A percentile compares a stretch with the other conserved stretches of the same genome.
Conservation (phyloP, 2,113 vertebrate genomes). For the Lepidothrix coronata region DNA sequence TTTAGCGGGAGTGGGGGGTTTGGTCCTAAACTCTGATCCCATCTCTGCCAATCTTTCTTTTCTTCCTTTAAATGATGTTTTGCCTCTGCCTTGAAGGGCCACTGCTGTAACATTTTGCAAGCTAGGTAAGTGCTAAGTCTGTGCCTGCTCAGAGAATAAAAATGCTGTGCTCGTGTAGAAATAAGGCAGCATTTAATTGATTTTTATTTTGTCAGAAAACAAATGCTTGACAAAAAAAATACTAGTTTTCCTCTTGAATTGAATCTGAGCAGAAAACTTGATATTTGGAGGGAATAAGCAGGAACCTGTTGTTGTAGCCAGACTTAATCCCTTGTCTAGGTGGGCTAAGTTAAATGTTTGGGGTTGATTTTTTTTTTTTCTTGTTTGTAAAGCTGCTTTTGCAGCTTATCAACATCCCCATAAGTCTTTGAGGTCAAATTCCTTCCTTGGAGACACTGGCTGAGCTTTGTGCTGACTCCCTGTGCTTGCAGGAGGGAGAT, state of each 20-base stretch:
- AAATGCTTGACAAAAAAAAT: not conserved
- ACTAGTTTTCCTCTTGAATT: not conserved
- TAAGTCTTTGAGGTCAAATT: not conserved
- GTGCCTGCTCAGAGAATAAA: not conserved
- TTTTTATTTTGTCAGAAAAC: not conserved
- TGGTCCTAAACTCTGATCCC: not conserved
- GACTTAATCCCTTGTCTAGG: not conserved
- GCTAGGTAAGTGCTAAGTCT: too few species aligned
- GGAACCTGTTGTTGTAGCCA: not conserved
- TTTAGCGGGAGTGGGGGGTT: rapidly evolving
- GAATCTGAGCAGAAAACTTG: not conserved
- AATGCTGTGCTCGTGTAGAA: not conserved
- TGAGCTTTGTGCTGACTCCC: not conserved
- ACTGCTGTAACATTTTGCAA: not conserved
- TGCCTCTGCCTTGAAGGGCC: not conserved
- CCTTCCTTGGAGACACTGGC: not conserved
- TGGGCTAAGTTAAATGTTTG: not conserved
- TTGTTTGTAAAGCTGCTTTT: not conserved
- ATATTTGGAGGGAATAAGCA: not conserved
- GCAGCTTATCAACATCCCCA: not conserved
- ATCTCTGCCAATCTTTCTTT: not conserved
- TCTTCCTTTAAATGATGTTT: not conserved
- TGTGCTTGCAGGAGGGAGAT: not conserved
- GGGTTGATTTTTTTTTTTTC: not conserved
- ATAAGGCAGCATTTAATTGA: not conserved